A percentile compares a stretch with the other conserved stretches of the same genome.
Evolutionary conservation across 2,113 vertebrate species (phyloP).

Genomic region (Chlorodrepanis virens): DNA sequence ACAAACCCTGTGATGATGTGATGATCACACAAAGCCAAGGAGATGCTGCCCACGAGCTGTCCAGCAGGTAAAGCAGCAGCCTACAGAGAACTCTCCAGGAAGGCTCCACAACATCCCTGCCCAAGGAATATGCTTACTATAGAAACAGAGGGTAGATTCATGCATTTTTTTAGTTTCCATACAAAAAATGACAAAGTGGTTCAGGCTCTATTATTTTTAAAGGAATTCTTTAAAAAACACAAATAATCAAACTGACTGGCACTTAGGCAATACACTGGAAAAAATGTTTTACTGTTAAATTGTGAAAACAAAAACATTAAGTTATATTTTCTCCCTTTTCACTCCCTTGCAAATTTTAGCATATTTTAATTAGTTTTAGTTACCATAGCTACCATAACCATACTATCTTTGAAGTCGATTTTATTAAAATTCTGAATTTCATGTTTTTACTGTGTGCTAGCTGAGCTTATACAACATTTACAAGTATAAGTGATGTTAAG

Average conservation of each 20-base stretch:
- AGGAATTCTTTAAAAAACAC: neutral
- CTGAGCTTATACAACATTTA: neutral
- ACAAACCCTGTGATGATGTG: neutral
- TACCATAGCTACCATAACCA: conserved; percentile 49
- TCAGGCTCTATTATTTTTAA: neutral
- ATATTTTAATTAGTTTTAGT: conserved; percentile 50
- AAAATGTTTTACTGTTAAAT: neutral
- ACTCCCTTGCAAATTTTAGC: conserved; percentile 6
- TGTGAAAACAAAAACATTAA: conserved; percentile 1
- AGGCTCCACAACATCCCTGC: neutral
- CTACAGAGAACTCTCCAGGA: neutral
- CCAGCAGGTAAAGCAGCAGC: neutral
- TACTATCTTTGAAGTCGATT: conserved; percentile 4
- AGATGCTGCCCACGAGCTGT: neutral
- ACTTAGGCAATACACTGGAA: neutral
- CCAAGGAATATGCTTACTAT: neutral
- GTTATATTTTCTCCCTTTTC: neutral
- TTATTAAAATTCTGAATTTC: conserved; percentile 9
- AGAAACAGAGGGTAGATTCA: neutral
- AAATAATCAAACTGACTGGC: conserved; percentile 1
- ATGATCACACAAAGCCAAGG: neutral
- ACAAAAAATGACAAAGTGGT: neutral
- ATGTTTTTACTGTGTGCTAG: neutral
- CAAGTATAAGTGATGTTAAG: neutral
- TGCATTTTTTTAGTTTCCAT: neutral